Percentiles rank a stretch among this genome's conserved stretches.
Evolutionary conservation across 2,888 invertebrate genomes (phyloP).

Genomic region (Erannis defoliaria): DNA sequence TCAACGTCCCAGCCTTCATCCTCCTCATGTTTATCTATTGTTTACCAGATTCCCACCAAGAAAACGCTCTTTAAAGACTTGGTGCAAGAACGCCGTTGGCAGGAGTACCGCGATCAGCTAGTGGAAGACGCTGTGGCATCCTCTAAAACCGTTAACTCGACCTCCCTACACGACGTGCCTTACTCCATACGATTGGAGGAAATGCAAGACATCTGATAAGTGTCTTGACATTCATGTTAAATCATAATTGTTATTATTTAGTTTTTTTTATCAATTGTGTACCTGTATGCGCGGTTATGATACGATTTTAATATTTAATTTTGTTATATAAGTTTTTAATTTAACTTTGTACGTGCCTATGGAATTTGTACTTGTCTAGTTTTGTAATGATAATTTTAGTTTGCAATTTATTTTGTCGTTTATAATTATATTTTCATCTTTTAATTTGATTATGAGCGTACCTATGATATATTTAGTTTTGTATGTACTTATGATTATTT

Average conservation of each 20-base stretch:
- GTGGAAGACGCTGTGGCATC: constrained; percentile 80
- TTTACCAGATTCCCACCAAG: constrained; percentile 83
- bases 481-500: neutral
- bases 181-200: constrained; percentile 88
- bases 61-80: constrained; percentile 86
- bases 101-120: constrained; percentile 80
- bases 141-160: constrained; percentile 83
- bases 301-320: neutral
- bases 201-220: constrained; percentile 71
- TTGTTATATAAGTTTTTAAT: neutral
- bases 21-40: too few species aligned
- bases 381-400: neutral
- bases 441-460: too few species aligned
- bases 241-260: too few species aligned
- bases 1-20: too few species aligned
- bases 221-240: neutral
- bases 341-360: neutral
- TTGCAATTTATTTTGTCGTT: neutral
- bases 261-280: neutral
- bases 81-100: constrained; percentile 85
- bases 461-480: neutral
- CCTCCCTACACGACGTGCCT: constrained; percentile 88
- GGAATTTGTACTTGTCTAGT: neutral
- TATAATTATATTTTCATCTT: too few species aligned
- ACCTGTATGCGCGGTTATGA: neutral